Evolutionary conservation across 2,888 invertebrate species (phyloP).

Genomic region (Erannis defoliaria): DNA sequence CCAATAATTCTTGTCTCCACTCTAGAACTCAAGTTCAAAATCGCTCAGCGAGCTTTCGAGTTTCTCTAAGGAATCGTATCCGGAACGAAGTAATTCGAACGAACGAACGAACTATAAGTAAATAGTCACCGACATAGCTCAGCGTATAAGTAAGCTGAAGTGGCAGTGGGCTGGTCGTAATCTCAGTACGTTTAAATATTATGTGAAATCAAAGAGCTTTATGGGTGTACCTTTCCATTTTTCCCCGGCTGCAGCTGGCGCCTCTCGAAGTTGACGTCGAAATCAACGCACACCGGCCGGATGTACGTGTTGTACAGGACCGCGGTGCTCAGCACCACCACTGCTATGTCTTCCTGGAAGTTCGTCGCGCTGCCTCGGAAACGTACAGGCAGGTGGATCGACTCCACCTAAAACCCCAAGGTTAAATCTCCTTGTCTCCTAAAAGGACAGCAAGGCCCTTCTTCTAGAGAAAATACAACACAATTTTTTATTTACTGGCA

Average conservation of each 20-base stretch:
- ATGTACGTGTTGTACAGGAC: slow-evolving; percentile 1
- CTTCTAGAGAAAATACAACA: slow-evolving; percentile 46
- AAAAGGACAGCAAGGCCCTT: not conserved
- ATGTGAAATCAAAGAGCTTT: too few species aligned
- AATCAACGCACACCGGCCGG: slow-evolving; percentile 20
- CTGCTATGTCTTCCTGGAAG: slow-evolving; percentile 23
- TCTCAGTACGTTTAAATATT: too few species aligned
- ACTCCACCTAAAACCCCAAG: not conserved
- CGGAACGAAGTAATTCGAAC: too few species aligned
- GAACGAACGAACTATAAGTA: too few species aligned
- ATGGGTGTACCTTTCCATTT: slow-evolving; percentile 44
- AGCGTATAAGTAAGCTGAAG: too few species aligned
- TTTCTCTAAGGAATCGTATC: too few species aligned
- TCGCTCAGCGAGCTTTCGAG: too few species aligned
- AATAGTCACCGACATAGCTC: too few species aligned
- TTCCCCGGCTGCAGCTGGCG: slow-evolving; percentile 53
- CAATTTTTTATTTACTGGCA: too few species aligned
- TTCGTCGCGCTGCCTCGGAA: slow-evolving; percentile 17
- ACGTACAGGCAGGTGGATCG: slow-evolving; percentile 13
- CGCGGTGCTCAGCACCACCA: not conserved
- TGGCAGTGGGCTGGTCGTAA: too few species aligned
- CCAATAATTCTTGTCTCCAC: too few species aligned
- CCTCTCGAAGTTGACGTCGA: slow-evolving; percentile 48
- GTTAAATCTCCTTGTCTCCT: not conserved
- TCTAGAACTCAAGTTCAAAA: too few species aligned